Evolutionary conservation across 1,140 invertebrate species (phyloP), one percentile per base, ranked within the genome.

Genomic region (Rhyzopertha dominica): DNA sequence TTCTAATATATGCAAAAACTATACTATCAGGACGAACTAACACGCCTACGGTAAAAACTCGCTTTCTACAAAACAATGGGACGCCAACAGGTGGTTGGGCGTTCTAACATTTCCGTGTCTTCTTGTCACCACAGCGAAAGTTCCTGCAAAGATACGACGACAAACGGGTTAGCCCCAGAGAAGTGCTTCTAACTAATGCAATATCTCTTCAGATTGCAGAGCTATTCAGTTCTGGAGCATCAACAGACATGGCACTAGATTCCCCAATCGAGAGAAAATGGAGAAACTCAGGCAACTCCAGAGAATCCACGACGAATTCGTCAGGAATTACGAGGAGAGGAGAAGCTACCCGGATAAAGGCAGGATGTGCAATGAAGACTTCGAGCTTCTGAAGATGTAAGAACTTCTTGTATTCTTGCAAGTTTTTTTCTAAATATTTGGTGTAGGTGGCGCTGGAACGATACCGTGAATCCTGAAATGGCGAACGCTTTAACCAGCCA

Each of bases 181-280:
- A n/a, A n/a, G n/a, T 23, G 17, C 4, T 5, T 10, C 5, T 7
- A 4, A 7, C 22, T 17, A n/a, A n/a, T n/a, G n/a, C n/a, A n/a
- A n/a, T n/a, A 46, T 49, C 31, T 47, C 52, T 55, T 36, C 59
- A 80, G 77, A 73, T 46, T 84, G 81, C 57, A 63, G 68, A 51
- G 73, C 80, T 3, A 62, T 71, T 4, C 77, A 79, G 36, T 74
- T 82, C 34, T 84, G 79, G 79, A 67, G 80, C 38, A 60, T 80
- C 30, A 73, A 72, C 42, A 69, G 80, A 4, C 78, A 82, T 56
- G 81, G 81, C n/a, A 75, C 80, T 1, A 63, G 77, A 45, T 69
- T 77, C 45, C 80, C 81, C 2, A 71, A 73, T 26, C 61, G 61
- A 1, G 59, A 63, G 8, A 70, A 72, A 43, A 74, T 82, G 10